Percentiles rank a stretch among this genome's conserved stretches.
Conservation (phyloP, 2,888 invertebrate species). For the Orchesella flavescens region DNA sequence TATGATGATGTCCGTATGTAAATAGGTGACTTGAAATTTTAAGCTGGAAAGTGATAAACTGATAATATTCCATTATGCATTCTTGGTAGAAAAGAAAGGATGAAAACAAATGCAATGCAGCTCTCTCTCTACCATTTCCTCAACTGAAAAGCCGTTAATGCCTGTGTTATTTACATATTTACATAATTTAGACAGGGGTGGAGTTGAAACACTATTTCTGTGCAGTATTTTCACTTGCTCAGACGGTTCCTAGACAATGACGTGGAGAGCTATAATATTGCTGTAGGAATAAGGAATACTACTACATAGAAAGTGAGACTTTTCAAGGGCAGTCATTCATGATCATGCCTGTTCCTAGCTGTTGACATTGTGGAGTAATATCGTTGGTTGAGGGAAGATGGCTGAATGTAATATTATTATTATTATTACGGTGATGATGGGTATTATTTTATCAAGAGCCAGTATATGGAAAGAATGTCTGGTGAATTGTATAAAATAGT, state of each 20-base stretch:
- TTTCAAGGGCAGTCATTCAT: conserved; percentile 37
- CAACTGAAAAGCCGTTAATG: conserved; percentile 56
- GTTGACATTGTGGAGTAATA: conserved; percentile 31
- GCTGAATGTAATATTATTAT: conserved; percentile 56
- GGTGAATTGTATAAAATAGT: conserved; percentile 63
- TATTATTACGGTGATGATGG: conserved; percentile 47
- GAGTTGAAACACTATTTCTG: conserved; percentile 21
- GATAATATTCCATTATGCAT: conserved; percentile 15
- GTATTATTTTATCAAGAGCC: conserved; percentile 52
- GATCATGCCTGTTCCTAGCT: background rate
- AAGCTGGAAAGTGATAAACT: background rate
- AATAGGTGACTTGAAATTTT: no score
- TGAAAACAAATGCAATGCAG: conserved; percentile 45
- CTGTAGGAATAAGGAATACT: conserved; percentile 36
- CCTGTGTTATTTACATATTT: conserved; percentile 60
- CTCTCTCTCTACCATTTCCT: conserved; percentile 8
- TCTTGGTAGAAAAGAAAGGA: background rate
- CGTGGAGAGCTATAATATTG: conserved; percentile 51
- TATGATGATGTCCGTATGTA: no score
- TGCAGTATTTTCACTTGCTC: conserved; percentile 44
- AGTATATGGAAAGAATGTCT: conserved; percentile 7
- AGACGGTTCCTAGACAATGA: conserved; percentile 27
- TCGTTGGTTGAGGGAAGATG: conserved; percentile 34
- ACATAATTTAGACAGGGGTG: conserved; percentile 56
- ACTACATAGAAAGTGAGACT: conserved; percentile 12